A percentile compares a stretch with the other conserved stretches of the same genome.
Conservation (phyloP, 1,140 invertebrate genomes). For the Bombus balteatus region DNA sequence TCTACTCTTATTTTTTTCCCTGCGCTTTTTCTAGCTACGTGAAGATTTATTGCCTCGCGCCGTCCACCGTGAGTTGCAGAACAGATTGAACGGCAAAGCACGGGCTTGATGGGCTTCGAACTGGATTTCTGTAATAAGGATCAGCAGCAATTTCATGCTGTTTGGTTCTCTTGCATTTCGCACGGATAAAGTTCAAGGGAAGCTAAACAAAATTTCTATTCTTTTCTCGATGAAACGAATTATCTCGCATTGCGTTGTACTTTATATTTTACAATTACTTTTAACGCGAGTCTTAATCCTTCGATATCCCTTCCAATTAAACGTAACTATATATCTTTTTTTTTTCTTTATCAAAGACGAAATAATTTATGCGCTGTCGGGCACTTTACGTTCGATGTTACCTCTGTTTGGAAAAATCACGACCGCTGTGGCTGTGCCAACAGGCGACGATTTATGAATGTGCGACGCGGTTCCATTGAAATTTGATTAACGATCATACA, state of each 20-base stretch:
- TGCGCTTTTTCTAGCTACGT: background rate
- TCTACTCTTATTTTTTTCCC: background rate
- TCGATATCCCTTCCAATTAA: no score
- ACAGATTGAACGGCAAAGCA: constrained; percentile 2
- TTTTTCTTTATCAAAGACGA: no score
- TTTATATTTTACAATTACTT: no score
- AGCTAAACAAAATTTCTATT: background rate
- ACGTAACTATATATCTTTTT: no score
- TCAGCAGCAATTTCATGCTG: constrained; percentile 4
- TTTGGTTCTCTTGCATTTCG: background rate
- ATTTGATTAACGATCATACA: constrained; percentile 21
- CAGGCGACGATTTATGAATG: no score
- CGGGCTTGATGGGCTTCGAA: background rate
- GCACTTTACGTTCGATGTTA: no score
- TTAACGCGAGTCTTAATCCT: no score
- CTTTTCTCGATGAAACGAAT: background rate
- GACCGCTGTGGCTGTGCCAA: no score
- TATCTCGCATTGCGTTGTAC: no score
- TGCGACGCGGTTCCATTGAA: background rate
- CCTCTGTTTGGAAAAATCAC: no score
- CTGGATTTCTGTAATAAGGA: background rate
- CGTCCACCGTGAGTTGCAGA: background rate
- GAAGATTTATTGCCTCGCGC: constrained; percentile 24
- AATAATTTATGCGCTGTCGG: no score
- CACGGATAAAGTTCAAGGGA: no score